phyloP scores from a whole-genome alignment of 2,797 vertebrate genomes.

The Takifugu ocellatus region DNA sequence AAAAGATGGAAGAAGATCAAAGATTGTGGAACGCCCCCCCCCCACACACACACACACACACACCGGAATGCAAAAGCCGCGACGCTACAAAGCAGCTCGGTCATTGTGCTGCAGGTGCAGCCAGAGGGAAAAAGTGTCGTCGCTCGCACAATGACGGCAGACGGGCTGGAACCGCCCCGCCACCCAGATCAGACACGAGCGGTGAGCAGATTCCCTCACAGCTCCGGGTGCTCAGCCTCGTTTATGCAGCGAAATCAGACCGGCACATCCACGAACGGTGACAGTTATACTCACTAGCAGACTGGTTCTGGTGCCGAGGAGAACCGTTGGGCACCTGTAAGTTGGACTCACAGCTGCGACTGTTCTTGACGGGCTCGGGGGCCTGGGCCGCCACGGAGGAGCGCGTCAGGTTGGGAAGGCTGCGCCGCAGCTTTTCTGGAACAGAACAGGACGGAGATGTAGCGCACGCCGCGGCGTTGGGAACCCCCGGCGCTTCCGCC shows the following conservation, averaged over 20 bases:
- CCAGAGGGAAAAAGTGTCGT: slow-evolving; percentile 22
- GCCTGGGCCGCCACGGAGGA: slow-evolving; percentile 65
- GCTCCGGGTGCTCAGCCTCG: slow-evolving; percentile 12
- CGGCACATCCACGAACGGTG: too few species aligned
- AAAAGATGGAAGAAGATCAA: slow-evolving; percentile 39
- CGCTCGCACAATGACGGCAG: too few species aligned
- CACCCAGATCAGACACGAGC: too few species aligned
- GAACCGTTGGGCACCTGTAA: slow-evolving; percentile 96
- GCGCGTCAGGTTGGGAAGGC: slow-evolving; percentile 97
- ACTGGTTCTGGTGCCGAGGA: slow-evolving; percentile 91
- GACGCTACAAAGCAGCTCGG: slow-evolving; percentile 44
- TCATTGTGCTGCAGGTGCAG: slow-evolving; percentile 22
- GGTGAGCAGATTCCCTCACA: too few species aligned
- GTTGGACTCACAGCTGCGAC: slow-evolving; percentile 94
- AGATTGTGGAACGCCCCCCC: slow-evolving; percentile 36
- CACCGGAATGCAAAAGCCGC: slow-evolving; percentile 33
- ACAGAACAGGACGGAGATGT: not conserved
- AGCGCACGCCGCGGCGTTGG: not conserved
- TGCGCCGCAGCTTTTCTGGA: slow-evolving; percentile 93
- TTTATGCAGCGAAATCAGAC: not conserved
- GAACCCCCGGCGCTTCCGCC: rapidly evolving
- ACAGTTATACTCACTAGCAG: slow-evolving; percentile 86
- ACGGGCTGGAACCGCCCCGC: too few species aligned
- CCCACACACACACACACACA: too few species aligned
- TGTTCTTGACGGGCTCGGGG: slow-evolving; percentile 92